A percentile compares a stretch with the other conserved stretches of the same genome.
phyloP scores from a whole-genome alignment of 2,888 invertebrate species.

The Dione juno region DNA sequence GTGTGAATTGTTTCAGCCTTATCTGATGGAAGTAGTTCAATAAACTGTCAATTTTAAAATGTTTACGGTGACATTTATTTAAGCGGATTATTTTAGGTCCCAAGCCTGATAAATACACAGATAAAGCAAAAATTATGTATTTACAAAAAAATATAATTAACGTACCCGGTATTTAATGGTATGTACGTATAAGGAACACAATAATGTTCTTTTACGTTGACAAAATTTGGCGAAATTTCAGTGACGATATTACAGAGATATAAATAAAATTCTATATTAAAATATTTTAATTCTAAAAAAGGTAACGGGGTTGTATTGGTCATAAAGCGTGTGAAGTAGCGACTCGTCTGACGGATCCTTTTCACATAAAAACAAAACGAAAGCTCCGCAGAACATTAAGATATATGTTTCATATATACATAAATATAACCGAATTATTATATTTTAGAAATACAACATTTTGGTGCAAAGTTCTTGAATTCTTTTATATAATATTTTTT shows the following conservation, averaged over 20 bases:
- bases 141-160: too few species aligned
- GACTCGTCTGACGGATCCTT: not conserved
- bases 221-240: too few species aligned
- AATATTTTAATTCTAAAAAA: constrained; percentile 1
- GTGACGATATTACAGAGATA: not conserved
- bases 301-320: not conserved
- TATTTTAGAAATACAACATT: too few species aligned
- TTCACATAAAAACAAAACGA: not conserved
- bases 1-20: constrained; percentile 64
- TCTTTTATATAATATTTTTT: too few species aligned
- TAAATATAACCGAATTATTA: too few species aligned
- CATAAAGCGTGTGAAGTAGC: constrained; percentile 5
- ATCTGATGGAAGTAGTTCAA: constrained; percentile 55
- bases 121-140: not conserved
- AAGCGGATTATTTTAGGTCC: constrained; percentile 9
- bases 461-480: too few species aligned
- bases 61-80: constrained; percentile 40
- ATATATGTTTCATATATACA: too few species aligned
- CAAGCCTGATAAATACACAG: not conserved
- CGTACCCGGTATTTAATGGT: too few species aligned
- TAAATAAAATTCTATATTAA: not conserved
- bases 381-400: not conserved
- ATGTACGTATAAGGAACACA: too few species aligned
- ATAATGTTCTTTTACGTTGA: too few species aligned
- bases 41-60: constrained; percentile 43